phyloP scores from a whole-genome alignment of 2,888 invertebrate genomes.

The Linnaemya vulpina region DNA sequence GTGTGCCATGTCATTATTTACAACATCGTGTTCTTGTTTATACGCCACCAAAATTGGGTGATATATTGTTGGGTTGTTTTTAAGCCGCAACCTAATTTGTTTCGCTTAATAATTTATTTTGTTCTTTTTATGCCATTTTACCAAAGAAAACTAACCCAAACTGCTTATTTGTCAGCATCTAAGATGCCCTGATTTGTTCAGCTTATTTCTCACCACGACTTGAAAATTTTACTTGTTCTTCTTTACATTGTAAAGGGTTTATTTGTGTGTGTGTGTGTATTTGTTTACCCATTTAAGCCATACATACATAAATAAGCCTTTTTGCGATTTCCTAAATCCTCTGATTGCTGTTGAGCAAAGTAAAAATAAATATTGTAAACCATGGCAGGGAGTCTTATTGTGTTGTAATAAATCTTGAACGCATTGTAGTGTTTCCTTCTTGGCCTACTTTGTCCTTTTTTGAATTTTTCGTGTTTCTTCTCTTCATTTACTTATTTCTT shows the following conservation, averaged over 20 bases:
- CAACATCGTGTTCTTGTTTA: conserved; percentile 14
- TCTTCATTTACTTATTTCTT: conserved; percentile 5
- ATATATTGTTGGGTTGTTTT: conserved; percentile 22
- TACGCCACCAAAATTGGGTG: conserved; percentile 40
- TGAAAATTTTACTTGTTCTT: conserved; percentile 17
- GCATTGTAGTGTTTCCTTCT: conserved; percentile 35
- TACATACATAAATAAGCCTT: conserved; percentile 46
- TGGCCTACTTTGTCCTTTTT: conserved; percentile 21
- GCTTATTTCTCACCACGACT: background rate
- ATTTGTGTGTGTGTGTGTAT: background rate
- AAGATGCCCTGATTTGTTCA: conserved; percentile 26
- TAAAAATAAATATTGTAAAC: conserved; percentile 53
- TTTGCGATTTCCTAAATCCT: conserved; percentile 67
- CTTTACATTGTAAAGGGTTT: background rate
- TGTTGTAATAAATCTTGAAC: conserved; percentile 58
- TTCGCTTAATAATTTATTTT: conserved; percentile 33
- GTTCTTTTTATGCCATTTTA: conserved; percentile 8
- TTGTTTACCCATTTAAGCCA: conserved; percentile 23
- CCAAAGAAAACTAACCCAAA: conserved; percentile 13
- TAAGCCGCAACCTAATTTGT: conserved; percentile 29
- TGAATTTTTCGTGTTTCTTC: background rate
- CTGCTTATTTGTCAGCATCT: conserved; percentile 60
- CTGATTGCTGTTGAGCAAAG: conserved; percentile 60
- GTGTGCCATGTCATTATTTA: background rate
- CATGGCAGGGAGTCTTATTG: conserved; percentile 32